A percentile compares a stretch with the other conserved stretches of the same genome.
phyloP scores from a whole-genome alignment of 2,113 vertebrate species.

The Madoqua kirkii region DNA sequence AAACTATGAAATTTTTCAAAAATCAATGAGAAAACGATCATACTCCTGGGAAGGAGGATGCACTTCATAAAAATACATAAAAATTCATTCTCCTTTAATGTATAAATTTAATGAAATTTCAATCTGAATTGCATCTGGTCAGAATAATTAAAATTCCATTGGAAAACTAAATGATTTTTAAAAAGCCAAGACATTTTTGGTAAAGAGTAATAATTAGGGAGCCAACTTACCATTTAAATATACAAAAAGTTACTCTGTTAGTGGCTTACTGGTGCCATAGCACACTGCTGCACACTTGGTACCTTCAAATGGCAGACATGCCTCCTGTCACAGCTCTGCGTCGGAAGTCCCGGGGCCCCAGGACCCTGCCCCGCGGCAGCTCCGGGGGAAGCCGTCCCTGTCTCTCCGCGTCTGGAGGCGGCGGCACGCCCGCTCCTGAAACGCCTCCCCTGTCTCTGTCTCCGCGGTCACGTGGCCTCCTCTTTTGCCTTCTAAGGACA shows the following conservation, averaged over 20 bases:
- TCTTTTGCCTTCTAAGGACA: background rate
- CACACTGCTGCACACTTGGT: background rate
- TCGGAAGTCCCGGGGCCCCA: background rate
- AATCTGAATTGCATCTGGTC: background rate
- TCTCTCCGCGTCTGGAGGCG: background rate
- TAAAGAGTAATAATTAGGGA: background rate
- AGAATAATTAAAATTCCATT: background rate
- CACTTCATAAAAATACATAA: background rate
- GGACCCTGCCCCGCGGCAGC: background rate
- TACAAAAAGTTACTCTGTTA: background rate
- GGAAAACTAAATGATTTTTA: background rate
- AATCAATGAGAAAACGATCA: background rate
- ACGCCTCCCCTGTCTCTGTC: background rate
- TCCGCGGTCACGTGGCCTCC: rapidly evolving
- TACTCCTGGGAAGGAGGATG: background rate
- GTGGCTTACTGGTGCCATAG: background rate
- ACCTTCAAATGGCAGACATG: background rate
- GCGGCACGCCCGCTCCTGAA: background rate
- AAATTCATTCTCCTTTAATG: background rate
- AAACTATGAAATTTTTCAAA: background rate
- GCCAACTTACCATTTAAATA: background rate
- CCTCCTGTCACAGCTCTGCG: background rate
- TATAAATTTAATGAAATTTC: background rate
- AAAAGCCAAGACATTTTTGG: background rate
- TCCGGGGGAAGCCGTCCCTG: background rate